Percentiles rank a stretch among this genome's conserved stretches.
Evolutionary conservation across 2,888 invertebrate genomes (phyloP).

Genomic region (Exephanes ischioxanthus): DNA sequence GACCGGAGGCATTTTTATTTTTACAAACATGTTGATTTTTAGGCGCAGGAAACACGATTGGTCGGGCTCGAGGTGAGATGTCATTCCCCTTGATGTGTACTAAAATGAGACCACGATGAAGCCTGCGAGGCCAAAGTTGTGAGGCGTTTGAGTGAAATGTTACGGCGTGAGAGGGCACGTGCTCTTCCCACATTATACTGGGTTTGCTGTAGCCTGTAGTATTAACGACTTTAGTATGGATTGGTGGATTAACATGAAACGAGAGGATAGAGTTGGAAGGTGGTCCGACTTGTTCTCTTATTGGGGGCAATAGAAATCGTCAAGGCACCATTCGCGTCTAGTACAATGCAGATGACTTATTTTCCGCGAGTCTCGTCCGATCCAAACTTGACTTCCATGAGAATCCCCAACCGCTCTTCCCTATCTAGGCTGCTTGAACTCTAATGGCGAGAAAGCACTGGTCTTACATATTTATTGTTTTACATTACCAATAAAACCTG

Average conservation of each 20-base stretch:
- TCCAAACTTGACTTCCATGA: constrained; percentile 2
- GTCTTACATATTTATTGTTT: constrained; percentile 1
- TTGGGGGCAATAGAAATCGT: constrained; percentile 52
- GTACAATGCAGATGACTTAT: constrained; percentile 59
- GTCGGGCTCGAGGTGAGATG: constrained; percentile 69
- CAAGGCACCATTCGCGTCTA: background rate
- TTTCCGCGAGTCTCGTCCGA: constrained; percentile 15
- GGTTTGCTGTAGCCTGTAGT: constrained; percentile 11
- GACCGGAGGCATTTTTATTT: too few species aligned
- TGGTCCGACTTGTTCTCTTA: constrained; percentile 34
- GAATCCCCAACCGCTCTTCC: background rate
- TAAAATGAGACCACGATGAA: constrained; percentile 64
- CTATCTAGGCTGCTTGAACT: background rate
- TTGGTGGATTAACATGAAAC: constrained; percentile 62
- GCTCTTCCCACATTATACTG: constrained; percentile 48
- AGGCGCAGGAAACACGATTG: constrained; percentile 3
- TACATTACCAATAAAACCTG: background rate
- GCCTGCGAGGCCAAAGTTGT: background rate
- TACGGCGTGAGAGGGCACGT: constrained; percentile 60
- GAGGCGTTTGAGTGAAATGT: constrained; percentile 53
- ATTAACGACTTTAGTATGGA: constrained; percentile 47
- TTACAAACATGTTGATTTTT: too few species aligned
- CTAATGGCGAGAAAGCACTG: background rate
- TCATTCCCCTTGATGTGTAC: constrained; percentile 68
- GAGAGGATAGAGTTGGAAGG: constrained; percentile 11